Evolutionary conservation across 2,888 invertebrate species (phyloP).

Genomic region (Drosophila conformis): DNA sequence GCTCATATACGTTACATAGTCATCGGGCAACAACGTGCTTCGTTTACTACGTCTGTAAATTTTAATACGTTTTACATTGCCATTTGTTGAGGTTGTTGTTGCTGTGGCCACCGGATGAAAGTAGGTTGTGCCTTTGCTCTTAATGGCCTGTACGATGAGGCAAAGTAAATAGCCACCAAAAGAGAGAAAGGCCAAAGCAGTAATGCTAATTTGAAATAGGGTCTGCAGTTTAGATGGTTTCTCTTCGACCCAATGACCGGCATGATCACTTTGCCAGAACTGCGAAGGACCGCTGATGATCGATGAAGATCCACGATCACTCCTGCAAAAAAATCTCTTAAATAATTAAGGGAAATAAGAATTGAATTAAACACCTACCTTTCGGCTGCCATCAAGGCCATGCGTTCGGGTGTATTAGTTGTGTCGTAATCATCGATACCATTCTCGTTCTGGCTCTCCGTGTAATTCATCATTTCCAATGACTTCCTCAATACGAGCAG

Average conservation of each 20-base stretch:
- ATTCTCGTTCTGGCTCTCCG: constrained; percentile 10
- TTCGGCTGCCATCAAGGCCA: constrained; percentile 79
- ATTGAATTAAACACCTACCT: constrained; percentile 55
- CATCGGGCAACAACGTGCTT: constrained; percentile 15
- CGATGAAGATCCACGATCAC: constrained; percentile 13
- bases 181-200: constrained; percentile 92
- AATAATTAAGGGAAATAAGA: background rate
- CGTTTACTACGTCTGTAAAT: constrained; percentile 80
- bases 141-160: constrained; percentile 91
- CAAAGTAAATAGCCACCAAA: constrained; percentile 94
- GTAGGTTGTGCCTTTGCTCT: constrained; percentile 87
- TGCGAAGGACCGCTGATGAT: constrained; percentile 9
- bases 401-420: constrained; percentile 52
- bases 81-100: constrained; percentile 64
- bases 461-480: constrained; percentile 64
- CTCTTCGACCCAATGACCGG: constrained; percentile 69
- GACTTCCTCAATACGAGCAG: constrained; percentile 87
- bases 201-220: constrained; percentile 91
- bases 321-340: constrained; percentile 3
- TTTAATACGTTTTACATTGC: constrained; percentile 82
- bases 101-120: constrained; percentile 82
- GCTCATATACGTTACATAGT: constrained; percentile 59
- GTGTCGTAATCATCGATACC: background rate
- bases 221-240: constrained; percentile 89
- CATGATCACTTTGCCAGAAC: constrained; percentile 36